Conservation (phyloP, 2,888 invertebrate species). For the Drosophila infuscata region DNA sequence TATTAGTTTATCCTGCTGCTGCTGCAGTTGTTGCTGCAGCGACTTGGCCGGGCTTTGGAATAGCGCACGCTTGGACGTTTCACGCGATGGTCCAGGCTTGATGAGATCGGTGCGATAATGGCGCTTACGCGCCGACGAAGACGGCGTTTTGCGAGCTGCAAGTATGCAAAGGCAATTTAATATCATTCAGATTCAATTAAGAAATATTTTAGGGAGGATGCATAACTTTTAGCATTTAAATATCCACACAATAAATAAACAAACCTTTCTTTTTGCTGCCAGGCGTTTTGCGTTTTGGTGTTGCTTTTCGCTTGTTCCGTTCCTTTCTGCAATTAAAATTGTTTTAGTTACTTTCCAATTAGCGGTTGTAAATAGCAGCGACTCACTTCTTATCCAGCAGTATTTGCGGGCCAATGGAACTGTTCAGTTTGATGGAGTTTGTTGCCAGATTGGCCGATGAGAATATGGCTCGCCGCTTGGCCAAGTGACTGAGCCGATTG, state of each 20-base stretch:
- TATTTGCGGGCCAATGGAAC: conserved; percentile 81
- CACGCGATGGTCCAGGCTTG: conserved; percentile 85
- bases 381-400: conserved; percentile 81
- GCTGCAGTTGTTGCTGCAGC: conserved; percentile 84
- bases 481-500: conserved; percentile 91
- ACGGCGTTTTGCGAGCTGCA: conserved; percentile 81
- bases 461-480: conserved; percentile 90
- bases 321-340: conserved; percentile 63
- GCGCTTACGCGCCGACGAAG: conserved; percentile 82
- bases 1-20: conserved; percentile 67
- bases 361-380: neutral
- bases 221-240: neutral
- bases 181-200: neutral
- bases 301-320: conserved; percentile 80
- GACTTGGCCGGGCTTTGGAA: conserved; percentile 90
- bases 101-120: conserved; percentile 74
- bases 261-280: conserved; percentile 85
- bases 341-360: neutral
- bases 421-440: conserved; percentile 83
- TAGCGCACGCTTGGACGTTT: conserved; percentile 89
- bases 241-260: neutral
- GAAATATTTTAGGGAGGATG: neutral
- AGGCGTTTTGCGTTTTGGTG: conserved; percentile 86
- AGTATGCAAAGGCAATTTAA: neutral
- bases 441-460: conserved; percentile 89